phyloP scores from a whole-genome alignment of 2,797 vertebrate genomes.

The Trachops cirrhosus region DNA sequence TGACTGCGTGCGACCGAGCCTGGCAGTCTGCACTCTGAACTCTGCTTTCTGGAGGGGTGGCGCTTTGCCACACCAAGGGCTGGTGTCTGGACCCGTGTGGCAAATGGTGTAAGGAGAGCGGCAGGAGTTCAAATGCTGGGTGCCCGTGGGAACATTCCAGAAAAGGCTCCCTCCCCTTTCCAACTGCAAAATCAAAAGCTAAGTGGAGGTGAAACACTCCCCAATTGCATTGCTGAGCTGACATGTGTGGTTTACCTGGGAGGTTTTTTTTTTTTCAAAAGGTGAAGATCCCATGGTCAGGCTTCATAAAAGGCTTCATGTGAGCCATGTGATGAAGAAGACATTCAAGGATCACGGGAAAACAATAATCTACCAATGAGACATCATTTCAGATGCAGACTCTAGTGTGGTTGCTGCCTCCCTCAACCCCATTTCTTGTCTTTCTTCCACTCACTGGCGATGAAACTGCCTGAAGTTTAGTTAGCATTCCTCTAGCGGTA shows the following conservation, averaged over 20 bases:
- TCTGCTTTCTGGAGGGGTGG: background rate
- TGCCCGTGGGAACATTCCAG: slow-evolving; percentile 1
- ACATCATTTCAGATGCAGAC: background rate
- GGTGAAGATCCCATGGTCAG: background rate
- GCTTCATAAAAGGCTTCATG: background rate
- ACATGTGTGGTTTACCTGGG: background rate
- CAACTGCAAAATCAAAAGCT: background rate
- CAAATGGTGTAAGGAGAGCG: background rate
- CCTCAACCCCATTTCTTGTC: background rate
- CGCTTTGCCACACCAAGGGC: background rate
- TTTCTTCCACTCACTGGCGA: background rate
- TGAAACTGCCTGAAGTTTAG: background rate
- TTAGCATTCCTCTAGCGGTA: background rate
- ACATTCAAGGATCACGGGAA: background rate
- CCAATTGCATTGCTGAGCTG: background rate
- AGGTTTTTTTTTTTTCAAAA: background rate
- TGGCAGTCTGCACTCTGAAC: background rate
- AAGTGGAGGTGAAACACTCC: background rate
- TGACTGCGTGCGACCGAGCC: background rate
- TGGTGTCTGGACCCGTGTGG: background rate
- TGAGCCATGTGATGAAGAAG: background rate
- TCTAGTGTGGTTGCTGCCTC: background rate
- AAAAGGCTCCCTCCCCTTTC: background rate
- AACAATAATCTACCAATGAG: background rate
- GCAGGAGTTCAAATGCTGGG: background rate